These are phyloP conservation scores for Xiphorhynchus erythropygius DNA, from an alignment of 2,797 vertebrate species.

Conservation along the genomic window DNA sequence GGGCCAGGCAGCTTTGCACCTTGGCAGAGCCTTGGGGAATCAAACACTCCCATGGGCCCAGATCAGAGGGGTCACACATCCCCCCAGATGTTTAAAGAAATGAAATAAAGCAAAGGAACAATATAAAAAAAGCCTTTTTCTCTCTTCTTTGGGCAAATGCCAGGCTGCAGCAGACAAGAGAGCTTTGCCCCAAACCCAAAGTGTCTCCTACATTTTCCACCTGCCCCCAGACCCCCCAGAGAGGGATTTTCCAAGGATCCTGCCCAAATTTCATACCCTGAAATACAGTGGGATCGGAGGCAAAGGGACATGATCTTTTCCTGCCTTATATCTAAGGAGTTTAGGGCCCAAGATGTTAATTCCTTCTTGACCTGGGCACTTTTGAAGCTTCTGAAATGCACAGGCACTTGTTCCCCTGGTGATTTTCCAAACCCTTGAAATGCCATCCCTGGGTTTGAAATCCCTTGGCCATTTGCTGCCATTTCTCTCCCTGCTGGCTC, in stretches of 20 bases:
- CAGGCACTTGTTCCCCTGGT: not conserved
- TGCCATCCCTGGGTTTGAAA: not conserved
- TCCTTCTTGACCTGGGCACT: not conserved
- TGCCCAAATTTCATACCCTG: not conserved
- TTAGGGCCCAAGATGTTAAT: not conserved
- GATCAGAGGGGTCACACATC: not conserved
- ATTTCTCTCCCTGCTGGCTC: not conserved
- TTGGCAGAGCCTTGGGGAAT: not conserved
- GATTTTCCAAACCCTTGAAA: not conserved
- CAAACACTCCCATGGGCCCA: accelerated
- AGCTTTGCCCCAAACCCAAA: not conserved
- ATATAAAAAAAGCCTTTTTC: not conserved
- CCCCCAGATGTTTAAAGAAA: not conserved
- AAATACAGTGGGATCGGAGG: not conserved
- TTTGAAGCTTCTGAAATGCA: not conserved
- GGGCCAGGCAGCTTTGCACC: not conserved
- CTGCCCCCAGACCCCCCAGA: not conserved
- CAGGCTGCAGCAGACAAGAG: not conserved
- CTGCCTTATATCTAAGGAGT: not conserved
- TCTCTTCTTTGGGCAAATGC: not conserved
- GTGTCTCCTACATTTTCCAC: not conserved
- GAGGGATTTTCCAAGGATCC: not conserved
- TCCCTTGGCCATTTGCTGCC: not conserved
- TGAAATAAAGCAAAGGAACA: not conserved
- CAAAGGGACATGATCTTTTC: not conserved